These are phyloP conservation scores for Thripadectes ignobilis DNA, from an alignment of 2,797 vertebrate species.

Conservation along the genomic window DNA sequence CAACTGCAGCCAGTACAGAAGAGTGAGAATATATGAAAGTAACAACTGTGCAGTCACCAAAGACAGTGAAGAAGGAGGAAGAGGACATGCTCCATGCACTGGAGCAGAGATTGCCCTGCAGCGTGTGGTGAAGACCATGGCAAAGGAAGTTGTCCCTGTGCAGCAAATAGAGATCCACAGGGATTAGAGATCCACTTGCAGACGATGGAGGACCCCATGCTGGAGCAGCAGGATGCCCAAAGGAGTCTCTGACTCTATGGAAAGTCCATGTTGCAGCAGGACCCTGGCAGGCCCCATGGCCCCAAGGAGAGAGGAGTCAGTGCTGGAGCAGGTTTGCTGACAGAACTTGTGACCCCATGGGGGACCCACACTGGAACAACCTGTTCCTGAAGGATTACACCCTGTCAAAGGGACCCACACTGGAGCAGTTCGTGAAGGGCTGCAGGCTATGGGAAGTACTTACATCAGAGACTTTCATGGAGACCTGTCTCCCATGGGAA, in stretches of 20 bases:
- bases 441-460: neutral
- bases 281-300: neutral
- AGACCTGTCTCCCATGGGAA: neutral
- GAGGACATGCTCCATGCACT: accelerated
- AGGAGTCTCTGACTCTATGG: neutral
- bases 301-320: neutral
- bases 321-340: neutral
- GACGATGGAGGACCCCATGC: accelerated
- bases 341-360: neutral
- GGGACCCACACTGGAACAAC: neutral
- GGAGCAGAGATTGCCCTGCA: neutral
- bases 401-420: neutral
- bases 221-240: neutral
- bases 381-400: neutral
- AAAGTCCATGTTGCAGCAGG: neutral
- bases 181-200: neutral
- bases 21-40: neutral
- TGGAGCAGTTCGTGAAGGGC: neutral
- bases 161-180: neutral
- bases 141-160: neutral
- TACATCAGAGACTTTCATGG: neutral
- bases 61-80: neutral
- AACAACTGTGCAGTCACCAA: neutral
- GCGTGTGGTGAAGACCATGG: accelerated
- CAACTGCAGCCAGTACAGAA: accelerated